A percentile compares a stretch with the other conserved stretches of the same genome.
These are phyloP conservation scores for Syngnathus acus DNA, from an alignment of 2,797 vertebrate genomes.

Conservation along the genomic window DNA sequence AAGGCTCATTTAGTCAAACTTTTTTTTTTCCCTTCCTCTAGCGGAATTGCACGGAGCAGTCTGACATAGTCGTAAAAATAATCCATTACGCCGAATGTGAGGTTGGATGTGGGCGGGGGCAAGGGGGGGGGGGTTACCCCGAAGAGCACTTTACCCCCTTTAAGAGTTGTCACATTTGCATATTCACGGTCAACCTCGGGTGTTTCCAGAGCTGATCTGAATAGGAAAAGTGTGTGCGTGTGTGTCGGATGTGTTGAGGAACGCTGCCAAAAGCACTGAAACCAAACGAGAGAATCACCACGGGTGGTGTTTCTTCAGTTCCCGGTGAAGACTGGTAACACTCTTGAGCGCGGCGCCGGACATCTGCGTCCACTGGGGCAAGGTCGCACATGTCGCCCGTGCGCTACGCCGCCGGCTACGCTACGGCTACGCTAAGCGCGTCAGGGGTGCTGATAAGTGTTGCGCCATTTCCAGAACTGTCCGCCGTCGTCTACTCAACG, in stretches of 20 bases:
- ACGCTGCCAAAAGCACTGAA: slow-evolving; percentile 46
- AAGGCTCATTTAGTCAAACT: slow-evolving; percentile 21
- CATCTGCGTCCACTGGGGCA: slow-evolving; percentile 60
- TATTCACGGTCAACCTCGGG: slow-evolving; percentile 65
- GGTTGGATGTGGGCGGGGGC: slow-evolving; percentile 10
- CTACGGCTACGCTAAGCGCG: slow-evolving; percentile 32
- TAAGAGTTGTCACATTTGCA: slow-evolving; percentile 40
- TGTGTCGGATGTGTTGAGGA: slow-evolving; percentile 20
- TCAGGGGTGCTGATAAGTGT: slow-evolving; percentile 61
- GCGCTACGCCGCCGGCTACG: slow-evolving; percentile 58
- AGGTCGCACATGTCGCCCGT: slow-evolving; percentile 54
- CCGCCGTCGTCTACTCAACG: slow-evolving; percentile 59
- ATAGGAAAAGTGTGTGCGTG: slow-evolving; percentile 32
- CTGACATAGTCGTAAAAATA: slow-evolving; percentile 24
- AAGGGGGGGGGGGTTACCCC: slow-evolving; percentile 18
- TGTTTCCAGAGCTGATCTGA: slow-evolving; percentile 49
- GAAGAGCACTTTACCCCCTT: slow-evolving; percentile 40
- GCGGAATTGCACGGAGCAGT: slow-evolving; percentile 1
- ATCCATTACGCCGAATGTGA: slow-evolving; percentile 36
- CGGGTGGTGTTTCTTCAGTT: slow-evolving; percentile 49
- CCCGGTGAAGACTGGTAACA: slow-evolving; percentile 52
- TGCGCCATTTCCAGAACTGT: slow-evolving; percentile 73
- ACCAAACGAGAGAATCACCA: slow-evolving; percentile 47
- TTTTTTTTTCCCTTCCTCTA: slow-evolving; percentile 15
- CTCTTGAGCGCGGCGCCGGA: slow-evolving; percentile 35